Evolutionary conservation across 2,888 invertebrate species (phyloP).

Genomic region (Agonopterix alstromeriana): DNA sequence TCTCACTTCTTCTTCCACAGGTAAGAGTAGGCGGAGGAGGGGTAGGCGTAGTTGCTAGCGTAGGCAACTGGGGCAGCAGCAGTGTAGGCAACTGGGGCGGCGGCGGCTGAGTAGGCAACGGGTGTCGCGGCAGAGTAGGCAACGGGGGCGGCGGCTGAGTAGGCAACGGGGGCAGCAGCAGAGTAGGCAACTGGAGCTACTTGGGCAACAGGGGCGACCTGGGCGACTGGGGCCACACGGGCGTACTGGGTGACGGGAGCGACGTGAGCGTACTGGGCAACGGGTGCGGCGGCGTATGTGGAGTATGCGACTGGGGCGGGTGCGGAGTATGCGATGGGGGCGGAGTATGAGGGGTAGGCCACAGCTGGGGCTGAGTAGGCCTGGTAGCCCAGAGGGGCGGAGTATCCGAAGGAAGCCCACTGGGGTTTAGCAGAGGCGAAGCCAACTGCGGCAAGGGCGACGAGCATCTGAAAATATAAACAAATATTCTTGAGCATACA

Average conservation of each 20-base stretch:
- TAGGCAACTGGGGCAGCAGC: neutral
- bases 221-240: conserved; percentile 17
- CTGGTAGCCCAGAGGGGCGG: conserved; percentile 3
- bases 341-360: conserved; percentile 5
- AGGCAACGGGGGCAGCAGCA: conserved; percentile 6
- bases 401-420: conserved; percentile 1
- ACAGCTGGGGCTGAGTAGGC: conserved; percentile 11
- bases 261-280: neutral
- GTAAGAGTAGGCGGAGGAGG: conserved; percentile 3
- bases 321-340: conserved; percentile 11
- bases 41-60: conserved; percentile 4
- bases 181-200: conserved; percentile 22
- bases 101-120: neutral
- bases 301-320: conserved; percentile 1
- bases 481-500: neutral
- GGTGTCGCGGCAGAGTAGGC: conserved; percentile 1
- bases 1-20: conserved; percentile 10
- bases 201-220: conserved; percentile 8
- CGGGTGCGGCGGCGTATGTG: conserved; percentile 2
- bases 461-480: conserved; percentile 5
- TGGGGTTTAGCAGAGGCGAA: conserved; percentile 14
- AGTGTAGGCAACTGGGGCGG: neutral
- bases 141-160: conserved; percentile 7
- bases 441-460: conserved; percentile 13
- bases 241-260: conserved; percentile 11